Evolutionary conservation across 2,113 vertebrate genomes (phyloP).

Genomic region (Canis aureus): DNA sequence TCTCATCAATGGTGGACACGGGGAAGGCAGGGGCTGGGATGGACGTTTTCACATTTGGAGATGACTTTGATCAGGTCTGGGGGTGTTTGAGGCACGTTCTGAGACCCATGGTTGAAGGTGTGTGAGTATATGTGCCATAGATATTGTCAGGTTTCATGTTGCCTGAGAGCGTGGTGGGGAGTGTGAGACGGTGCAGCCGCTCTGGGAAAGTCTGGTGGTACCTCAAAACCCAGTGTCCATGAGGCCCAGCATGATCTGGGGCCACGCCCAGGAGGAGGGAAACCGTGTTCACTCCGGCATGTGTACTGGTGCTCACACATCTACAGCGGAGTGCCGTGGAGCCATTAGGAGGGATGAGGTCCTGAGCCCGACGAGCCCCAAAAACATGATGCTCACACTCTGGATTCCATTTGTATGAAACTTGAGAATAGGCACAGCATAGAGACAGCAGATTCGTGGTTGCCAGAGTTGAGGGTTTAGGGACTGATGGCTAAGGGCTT

Average conservation of each 20-base stretch:
- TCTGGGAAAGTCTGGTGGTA: background rate
- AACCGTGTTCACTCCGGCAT: rapidly evolving
- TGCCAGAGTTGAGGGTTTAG: background rate
- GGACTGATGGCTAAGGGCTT: background rate
- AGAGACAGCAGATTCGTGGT: background rate
- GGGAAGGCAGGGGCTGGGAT: background rate
- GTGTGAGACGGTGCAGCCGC: rapidly evolving
- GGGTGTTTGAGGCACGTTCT: background rate
- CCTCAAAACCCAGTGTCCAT: rapidly evolving
- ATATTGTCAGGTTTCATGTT: background rate
- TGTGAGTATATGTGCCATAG: background rate
- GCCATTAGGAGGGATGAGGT: background rate
- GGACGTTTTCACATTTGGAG: no score
- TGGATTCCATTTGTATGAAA: background rate
- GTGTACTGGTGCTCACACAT: background rate
- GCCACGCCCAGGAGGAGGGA: no score
- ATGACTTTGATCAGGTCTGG: background rate
- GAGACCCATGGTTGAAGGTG: rapidly evolving
- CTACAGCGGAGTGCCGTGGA: no score
- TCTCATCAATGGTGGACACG: rapidly evolving
- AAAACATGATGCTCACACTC: background rate
- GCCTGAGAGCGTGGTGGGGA: background rate
- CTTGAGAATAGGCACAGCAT: background rate
- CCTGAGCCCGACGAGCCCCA: background rate
- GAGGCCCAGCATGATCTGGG: background rate